Evolutionary conservation across 2,113 vertebrate genomes (phyloP).

Genomic region (Hystrix brachyura): DNA sequence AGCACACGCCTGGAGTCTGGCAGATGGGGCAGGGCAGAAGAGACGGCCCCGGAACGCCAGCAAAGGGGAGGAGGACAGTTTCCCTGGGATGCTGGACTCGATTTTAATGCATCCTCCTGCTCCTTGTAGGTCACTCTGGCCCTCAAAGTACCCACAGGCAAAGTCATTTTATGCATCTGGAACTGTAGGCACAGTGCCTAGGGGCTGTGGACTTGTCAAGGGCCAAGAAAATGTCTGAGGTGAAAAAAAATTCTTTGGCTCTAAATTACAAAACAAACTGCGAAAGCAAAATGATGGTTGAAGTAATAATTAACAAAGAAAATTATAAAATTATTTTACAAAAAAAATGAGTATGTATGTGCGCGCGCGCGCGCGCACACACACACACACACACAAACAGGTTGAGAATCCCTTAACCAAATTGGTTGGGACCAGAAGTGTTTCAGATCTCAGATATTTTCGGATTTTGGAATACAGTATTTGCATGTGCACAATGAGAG

Average conservation of each 20-base stretch:
- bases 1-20: constrained; percentile 44
- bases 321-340: constrained; percentile 54
- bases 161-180: not conserved
- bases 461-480: not conserved
- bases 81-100: constrained; percentile 7
- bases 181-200: not conserved
- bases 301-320: constrained; percentile 46
- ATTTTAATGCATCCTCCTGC: not conserved
- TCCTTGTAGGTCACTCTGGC: constrained; percentile 45
- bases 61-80: constrained; percentile 14
- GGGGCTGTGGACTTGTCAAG: constrained; percentile 6
- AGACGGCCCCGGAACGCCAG: constrained; percentile 31
- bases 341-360: not conserved
- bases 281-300: constrained; percentile 33
- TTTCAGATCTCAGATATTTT: not conserved
- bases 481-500: not conserved
- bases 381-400: not conserved
- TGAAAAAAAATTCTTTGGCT: not conserved
- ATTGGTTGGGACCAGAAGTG: not conserved
- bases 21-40: constrained; percentile 59
- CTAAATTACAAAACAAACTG: constrained; percentile 63
- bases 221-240: constrained; percentile 54
- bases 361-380: not conserved
- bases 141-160: constrained; percentile 58
- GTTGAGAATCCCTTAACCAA: not conserved